Base-by-base conservation (phyloP, 2,888 invertebrate species). In the Drosophila koepferae region DNA sequence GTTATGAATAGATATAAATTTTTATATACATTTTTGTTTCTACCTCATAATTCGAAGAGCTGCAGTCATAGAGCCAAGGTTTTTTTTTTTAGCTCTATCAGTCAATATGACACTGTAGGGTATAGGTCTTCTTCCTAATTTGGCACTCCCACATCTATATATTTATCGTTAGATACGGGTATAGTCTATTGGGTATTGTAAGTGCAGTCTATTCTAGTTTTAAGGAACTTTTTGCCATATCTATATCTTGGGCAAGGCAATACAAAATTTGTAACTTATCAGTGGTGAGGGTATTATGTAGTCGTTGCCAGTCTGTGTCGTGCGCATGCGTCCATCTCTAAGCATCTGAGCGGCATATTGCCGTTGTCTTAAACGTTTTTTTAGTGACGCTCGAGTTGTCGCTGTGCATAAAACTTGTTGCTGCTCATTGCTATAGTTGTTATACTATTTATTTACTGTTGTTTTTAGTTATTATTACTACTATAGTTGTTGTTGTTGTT, bases 301-400 rank as follows among this genome's bases (percentile, higher is more conserved):
- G 46, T 46, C 46, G 23, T 23, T 23, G 23, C 14, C 16, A 8
- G 46, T 4, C 16, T 1, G 8, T 23, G 8, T 3, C 23, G 9
- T 34, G 34, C 5, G 18, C 10, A 28, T 40, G 69, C 46, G 7
- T 1, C 36, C 74, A 70, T 58, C 74, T 23, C 56, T 70, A 58
- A 28, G 20, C 36, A 44, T 38, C 51, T 44, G 31, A 10, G 60
- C 58, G 54, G 68, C 60, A 63, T 66, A 60, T 74, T 74, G 74
- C 73, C 69, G 80, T 79, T 81, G 65, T 40, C 80, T 66, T 76
- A 80, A 84, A 83, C 81, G 82, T 73, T 81, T 82, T 82, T 85
- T 82, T 83, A 84, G 86, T 77, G 51, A 81, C 81, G 83, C 81
- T 85, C 83, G 83, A 84, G 83, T 75, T 74, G 81, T 63, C 74